Base-by-base conservation (phyloP, 2,888 invertebrate species). In the Lithophane ornitopus region DNA sequence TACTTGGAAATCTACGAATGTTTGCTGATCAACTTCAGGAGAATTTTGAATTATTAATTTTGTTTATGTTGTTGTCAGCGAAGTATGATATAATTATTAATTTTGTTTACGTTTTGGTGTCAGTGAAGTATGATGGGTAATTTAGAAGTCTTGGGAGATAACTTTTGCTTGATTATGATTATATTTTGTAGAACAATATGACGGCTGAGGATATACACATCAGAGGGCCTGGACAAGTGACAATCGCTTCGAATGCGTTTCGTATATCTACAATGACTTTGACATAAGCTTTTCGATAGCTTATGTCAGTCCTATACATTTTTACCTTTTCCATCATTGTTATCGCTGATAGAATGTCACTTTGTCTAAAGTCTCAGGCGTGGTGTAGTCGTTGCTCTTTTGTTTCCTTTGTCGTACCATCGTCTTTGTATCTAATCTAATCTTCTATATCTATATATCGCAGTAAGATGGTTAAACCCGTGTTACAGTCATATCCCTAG, bases 11-110 rank as follows among this genome's bases (percentile, higher is more conserved):
- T n/a, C 34, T 28, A 28, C 56, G 11, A 82, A 82, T 82, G 72
- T 82, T 82, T 78, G 14, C 61, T 49, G 44, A 70, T 85, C 49
- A 67, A 83, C 78, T 83, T 78, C 26, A 11, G 28, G 14, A 72
- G 61, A 67, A 76, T 70, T 68, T 72, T 41, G 75, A 84, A 85
- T 56, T 34, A 70, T 66, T 78, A 85, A 82, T 82, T 74, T 54
- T 80, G 81, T 80, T 80, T 80, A 80, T 70, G 39, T 65, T 14
- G 41, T 44, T 82, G 82, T 73, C 54, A 73, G 44, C 14, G 16
- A 66, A 69, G 54, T 69, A 69, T 70, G 56, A 82, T 70, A 63
- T 68, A 49, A 77, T 67, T 81, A 73, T 67, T 76, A 85, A 81
- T 81, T 75, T 56, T 34, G 34, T 34, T 34, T 34, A 34, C 34